Evolutionary conservation across 2,888 invertebrate species (phyloP).

Genomic region (Iselma pallidipennis): DNA sequence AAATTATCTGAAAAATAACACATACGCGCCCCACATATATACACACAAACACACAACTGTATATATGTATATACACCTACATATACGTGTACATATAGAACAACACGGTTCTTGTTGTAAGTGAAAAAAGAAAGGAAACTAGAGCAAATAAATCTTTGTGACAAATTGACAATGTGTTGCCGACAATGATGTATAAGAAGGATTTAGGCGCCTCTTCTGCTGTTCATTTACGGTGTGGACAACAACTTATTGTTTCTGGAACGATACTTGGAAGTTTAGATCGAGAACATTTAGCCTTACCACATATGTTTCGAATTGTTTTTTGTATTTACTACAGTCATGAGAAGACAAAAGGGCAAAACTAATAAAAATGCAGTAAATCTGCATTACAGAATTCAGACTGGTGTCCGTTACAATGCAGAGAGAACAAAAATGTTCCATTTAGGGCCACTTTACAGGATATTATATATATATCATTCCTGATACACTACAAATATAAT

Average conservation of each 20-base stretch:
- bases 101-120: neutral
- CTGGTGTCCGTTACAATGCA: no score
- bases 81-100: slow-evolving; percentile 10
- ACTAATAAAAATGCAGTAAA: no score
- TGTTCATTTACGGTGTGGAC: slow-evolving; percentile 10
- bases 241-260: slow-evolving; percentile 4
- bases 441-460: no score
- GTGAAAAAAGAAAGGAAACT: slow-evolving; percentile 32
- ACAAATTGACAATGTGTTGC: slow-evolving; percentile 50
- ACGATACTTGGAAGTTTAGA: neutral
- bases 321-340: neutral
- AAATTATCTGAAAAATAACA: slow-evolving; percentile 51
- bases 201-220: slow-evolving; percentile 21
- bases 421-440: no score
- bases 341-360: no score
- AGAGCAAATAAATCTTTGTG: slow-evolving; percentile 49
- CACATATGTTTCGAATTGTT: neutral
- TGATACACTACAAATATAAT: neutral
- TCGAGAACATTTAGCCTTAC: neutral
- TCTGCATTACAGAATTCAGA: no score
- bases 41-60: slow-evolving; percentile 27
- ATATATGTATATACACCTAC: slow-evolving; percentile 40
- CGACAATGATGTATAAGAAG: slow-evolving; percentile 43
- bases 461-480: neutral
- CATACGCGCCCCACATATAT: slow-evolving; percentile 29